Base-by-base conservation (phyloP, 1,140 invertebrate species). In the Neoseiulus cucumeris region DNA sequence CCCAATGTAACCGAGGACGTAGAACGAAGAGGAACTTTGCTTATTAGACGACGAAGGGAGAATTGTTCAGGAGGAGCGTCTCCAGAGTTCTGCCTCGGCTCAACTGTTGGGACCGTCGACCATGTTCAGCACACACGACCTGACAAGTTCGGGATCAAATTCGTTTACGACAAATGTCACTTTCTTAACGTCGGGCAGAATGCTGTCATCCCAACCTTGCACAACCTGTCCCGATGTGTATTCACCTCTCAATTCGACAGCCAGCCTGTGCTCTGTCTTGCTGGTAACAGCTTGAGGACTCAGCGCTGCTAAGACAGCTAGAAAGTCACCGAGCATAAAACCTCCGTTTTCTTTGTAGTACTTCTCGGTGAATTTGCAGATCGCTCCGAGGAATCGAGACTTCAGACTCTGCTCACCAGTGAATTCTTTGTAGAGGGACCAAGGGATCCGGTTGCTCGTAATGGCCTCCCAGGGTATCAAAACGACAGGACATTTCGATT, bases 401-500 rank as follows among this genome's bases (percentile, higher is more conserved):
- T 59, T 25, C 51, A 20, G 6, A 25, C 25, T 59, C 22, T 12
- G 33, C 14, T 12, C 17, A 29, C 51, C 51, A 2, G 14, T 59
- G 25, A 59, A 33, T 33, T 20, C 51, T 33, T 14, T 25, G 65
- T 67, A 20, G 18, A 9, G 33, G 6, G 42, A 14, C 1, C 33
- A 22, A 2, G 6, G 9, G 18, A 67, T 42, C 44, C 64, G 9
- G 64, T 25, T 18, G 29, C n/a, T 44, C 25, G 30, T 41, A 67
- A 80, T 81, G 1, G 80, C 74, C 73, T 85, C 83, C 83, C 82
- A 85, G 4, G 84, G 82, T 7, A 84, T 71, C 30, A 85, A 73
- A 39, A 39, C 33, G 33, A 39, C 33, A 39, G 33, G 33, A 67
- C 80, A 81, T 64, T 69, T 70, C 2, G 76, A 74, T 55, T 73